These are phyloP conservation scores for Holothuria scabra DNA, from an alignment of 53 echinoderm and acorn worm species.

Conservation along the genomic window DNA sequence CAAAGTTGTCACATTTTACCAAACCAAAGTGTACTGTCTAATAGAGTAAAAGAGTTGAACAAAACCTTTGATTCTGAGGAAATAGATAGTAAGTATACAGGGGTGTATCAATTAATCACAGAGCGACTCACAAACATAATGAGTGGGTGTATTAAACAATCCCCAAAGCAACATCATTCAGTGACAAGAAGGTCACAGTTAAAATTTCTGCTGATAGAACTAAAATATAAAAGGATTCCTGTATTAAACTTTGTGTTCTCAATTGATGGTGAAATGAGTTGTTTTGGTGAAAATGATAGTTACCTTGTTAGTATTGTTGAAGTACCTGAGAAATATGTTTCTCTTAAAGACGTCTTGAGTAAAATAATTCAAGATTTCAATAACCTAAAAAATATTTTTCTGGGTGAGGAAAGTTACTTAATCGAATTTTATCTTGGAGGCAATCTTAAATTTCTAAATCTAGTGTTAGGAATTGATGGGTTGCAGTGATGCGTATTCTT, in stretches of 20 bases:
- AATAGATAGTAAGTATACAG: background rate
- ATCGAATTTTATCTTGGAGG: slow-evolving; percentile 1
- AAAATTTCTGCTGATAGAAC: slow-evolving; percentile 15
- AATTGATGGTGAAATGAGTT: background rate
- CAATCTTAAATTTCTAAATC: background rate
- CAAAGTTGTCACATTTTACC: slow-evolving; percentile 20
- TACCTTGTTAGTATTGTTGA: background rate
- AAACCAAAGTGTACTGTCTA: background rate
- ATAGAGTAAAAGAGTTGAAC: background rate
- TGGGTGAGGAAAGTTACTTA: background rate
- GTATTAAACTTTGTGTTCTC: slow-evolving; percentile 23
- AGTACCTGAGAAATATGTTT: slow-evolving; percentile 6
- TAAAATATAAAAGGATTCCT: background rate
- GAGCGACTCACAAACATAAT: background rate
- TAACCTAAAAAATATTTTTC: background rate
- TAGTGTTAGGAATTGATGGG: background rate
- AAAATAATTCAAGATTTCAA: background rate
- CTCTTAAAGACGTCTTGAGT: background rate
- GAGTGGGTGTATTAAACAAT: background rate
- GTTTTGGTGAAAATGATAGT: slow-evolving; percentile 4
- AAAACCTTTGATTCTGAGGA: background rate
- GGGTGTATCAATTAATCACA: slow-evolving; percentile 8
- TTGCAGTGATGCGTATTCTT: background rate
- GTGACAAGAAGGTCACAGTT: background rate
- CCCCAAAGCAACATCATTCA: background rate